Evolutionary conservation across 2,888 invertebrate genomes (phyloP), one percentile per base, ranked within the genome.

Genomic region (Mimachlamys varia): DNA sequence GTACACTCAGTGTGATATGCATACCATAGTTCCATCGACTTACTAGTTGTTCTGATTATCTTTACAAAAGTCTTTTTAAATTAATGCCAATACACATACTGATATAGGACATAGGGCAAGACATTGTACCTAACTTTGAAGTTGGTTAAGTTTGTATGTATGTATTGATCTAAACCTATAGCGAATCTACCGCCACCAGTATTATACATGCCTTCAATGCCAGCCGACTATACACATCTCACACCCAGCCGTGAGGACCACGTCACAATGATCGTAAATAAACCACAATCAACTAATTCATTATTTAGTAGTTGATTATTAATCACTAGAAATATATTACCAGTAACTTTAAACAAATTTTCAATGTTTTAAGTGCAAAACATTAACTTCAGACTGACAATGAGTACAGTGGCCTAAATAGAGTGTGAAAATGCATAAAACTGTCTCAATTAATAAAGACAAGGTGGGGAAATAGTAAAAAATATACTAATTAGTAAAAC

Each of bases 61-160:
- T 76, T 13, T 76, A 76, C 22, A 58, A 53, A 22, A 76, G 76
- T 76, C 76, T 76, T 76, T 76, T 76, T 33, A 76, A 76, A 76
- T 76, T 5, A 76, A 62, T 62, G 62, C 62, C 62, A 62, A 76
- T 76, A 76, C 76, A n/a, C n/a, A n/a, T 19, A 58, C 76, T 33
- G 76, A 76, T 27, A 33, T 33, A 76, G 76, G 27, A 76, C 76
- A 33, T 53, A 53, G 15, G 53, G 53, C 33, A 76, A 76, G 76
- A 76, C 76, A 76, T 76, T 76, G 76, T 76, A 76, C 76, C 33
- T 76, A 76, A 76, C 76, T 76, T 76, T 76, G 76, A 76, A 76
- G 76, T 76, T 76, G 27, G 76, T 76, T 76, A 76, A 76, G n/a
- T 58, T n/a, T 19, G n/a, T 22, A 58, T 58, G 58, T 58, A 58